These are phyloP conservation scores for Leptodactylus fallax DNA, from an alignment of 2,797 vertebrate species.

Conservation along the genomic window DNA sequence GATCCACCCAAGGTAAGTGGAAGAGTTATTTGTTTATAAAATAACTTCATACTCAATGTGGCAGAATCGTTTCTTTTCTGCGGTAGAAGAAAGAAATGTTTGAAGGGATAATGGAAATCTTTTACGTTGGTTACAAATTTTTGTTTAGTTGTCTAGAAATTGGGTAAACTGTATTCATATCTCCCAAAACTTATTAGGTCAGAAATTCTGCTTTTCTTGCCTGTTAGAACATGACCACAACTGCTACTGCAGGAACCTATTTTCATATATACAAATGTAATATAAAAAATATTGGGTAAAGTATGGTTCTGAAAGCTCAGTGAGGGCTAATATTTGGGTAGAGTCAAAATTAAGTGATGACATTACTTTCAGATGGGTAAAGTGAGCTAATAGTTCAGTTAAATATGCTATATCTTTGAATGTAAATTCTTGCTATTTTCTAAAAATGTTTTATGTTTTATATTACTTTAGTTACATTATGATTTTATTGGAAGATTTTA, in stretches of 20 bases:
- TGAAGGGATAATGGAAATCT: background rate
- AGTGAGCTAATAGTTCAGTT: background rate
- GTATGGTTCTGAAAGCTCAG: background rate
- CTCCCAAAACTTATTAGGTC: background rate
- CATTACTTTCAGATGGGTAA: background rate
- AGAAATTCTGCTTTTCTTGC: too few species aligned
- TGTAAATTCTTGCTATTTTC: background rate
- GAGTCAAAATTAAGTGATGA: too few species aligned
- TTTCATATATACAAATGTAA: too few species aligned
- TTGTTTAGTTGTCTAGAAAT: background rate
- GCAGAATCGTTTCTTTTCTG: background rate
- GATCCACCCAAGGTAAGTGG: conserved; percentile 93
- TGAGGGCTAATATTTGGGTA: background rate
- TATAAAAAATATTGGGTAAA: background rate
- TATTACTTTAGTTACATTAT: background rate
- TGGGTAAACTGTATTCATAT: background rate
- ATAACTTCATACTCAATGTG: background rate
- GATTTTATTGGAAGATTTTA: background rate
- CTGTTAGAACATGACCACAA: too few species aligned
- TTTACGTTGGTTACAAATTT: background rate
- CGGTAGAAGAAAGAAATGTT: background rate
- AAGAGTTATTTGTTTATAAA: background rate
- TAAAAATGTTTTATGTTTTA: background rate
- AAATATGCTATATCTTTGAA: background rate
- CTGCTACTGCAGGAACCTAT: too few species aligned